A percentile compares a stretch with the other conserved stretches of the same genome.
Conservation (phyloP, 2,113 vertebrate genomes). For the Mesoclemmys tuberculata region DNA sequence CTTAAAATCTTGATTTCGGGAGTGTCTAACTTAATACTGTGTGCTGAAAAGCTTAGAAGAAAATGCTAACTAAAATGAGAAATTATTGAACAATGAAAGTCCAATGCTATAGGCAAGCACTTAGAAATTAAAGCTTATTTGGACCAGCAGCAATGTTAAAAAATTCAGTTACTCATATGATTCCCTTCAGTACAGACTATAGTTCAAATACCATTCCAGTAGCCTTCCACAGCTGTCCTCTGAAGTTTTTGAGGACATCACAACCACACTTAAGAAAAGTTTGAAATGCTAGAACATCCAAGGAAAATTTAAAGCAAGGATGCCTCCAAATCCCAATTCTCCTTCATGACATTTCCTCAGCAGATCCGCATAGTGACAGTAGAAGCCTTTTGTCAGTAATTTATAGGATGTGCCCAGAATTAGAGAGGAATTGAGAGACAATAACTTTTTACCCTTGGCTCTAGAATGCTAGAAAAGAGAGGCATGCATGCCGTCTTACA, state of each 20-base stretch:
- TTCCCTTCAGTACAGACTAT: neutral
- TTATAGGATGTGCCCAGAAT: neutral
- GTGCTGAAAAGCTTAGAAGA: neutral
- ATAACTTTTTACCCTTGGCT: neutral
- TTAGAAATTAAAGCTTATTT: neutral
- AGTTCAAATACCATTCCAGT: neutral
- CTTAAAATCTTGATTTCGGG: too few relatives aligned
- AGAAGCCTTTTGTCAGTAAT: neutral
- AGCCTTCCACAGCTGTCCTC: constrained; percentile 1
- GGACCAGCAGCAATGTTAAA: neutral
- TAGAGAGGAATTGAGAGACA: fast-evolving
- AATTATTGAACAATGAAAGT: neutral
- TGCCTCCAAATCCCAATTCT: neutral
- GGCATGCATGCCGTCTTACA: neutral
- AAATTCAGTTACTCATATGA: neutral
- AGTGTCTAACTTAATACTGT: too few relatives aligned
- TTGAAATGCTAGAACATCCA: neutral
- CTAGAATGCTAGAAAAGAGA: neutral
- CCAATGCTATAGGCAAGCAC: neutral
- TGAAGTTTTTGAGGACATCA: neutral
- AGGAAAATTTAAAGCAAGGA: neutral
- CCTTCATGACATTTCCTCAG: neutral
- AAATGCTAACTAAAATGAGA: neutral
- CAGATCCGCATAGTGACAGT: neutral
- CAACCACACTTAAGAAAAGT: constrained; percentile 5